Evolutionary conservation across 2,797 vertebrate species (phyloP), one percentile per base, ranked within the genome.

Genomic region (Notolepis coatsorum): DNA sequence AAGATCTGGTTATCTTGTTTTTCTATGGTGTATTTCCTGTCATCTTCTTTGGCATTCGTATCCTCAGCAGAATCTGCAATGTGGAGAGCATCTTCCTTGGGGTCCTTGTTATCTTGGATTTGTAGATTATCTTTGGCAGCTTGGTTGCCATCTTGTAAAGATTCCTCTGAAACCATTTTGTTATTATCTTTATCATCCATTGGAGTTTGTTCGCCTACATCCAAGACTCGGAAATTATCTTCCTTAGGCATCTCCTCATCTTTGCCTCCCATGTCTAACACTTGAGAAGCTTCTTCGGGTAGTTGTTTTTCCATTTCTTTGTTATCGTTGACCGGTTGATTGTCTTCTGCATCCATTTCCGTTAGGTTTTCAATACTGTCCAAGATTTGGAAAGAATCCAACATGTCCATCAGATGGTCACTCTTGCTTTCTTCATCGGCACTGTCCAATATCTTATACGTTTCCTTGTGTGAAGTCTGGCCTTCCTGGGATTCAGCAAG

Each of bases 401-500:
- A 53, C 0, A 49, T 8, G 13, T 74, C 43, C 25, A 20, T 37
- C 35, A n/a, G n/a, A n/a, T n/a, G n/a, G n/a, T 66, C 25, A 20
- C 5, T 23, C 28, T 41, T 61, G 1, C 3, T 35, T 46, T 64
- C 60, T 6, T 58, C 2, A 0, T 49, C n/a, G 0, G 68, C 45
- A 7, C 65, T 66, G 21, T 71, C 65, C 8, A 61, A 45, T 20
- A 73, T 49, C 41, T 65, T 42, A 24, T 30, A 56, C 13, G 2
- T 35, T 56, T 60, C 58, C 5, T 53, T 17, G 0, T 15, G 10
- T 20, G 30, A 5, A 27, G 7, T n/a, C 24, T 39, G 28, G 8
- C 2, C 49, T 17, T 13, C 28, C 8, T 38, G 39, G 1, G 39
- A 4, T 31, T 6, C 63, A 43, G 51, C 17, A 12, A 2, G 28